A percentile compares a stretch with the other conserved stretches of the same genome.
These are phyloP conservation scores for Heliconius ethilla DNA, from an alignment of 2,888 invertebrate genomes.

Conservation along the genomic window DNA sequence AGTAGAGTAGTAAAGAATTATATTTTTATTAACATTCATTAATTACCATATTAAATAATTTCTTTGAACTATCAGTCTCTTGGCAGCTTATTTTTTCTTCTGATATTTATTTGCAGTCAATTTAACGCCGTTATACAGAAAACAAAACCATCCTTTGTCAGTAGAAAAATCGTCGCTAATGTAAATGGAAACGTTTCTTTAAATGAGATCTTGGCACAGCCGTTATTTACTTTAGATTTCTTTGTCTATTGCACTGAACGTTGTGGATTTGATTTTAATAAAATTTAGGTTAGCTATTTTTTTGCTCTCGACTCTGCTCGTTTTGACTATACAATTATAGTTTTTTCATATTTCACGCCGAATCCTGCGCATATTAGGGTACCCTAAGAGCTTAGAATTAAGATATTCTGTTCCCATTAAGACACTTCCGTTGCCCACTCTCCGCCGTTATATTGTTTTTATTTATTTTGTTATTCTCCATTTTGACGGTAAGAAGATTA, in stretches of 20 bases:
- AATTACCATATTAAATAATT: not conserved
- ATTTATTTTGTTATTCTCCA: no score
- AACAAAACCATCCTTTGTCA: not conserved
- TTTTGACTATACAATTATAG: not conserved
- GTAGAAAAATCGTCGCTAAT: slow-evolving; percentile 1
- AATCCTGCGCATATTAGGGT: no score
- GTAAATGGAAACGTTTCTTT: slow-evolving; percentile 7
- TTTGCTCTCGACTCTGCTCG: not conserved
- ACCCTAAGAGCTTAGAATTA: no score
- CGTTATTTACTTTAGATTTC: not conserved
- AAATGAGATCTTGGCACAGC: slow-evolving; percentile 14
- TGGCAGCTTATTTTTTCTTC: not conserved
- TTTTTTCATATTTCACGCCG: no score
- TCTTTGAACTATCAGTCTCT: not conserved
- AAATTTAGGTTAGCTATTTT: not conserved
- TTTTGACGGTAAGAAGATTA: no score
- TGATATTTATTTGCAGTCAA: slow-evolving; percentile 1
- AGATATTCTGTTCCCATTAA: no score
- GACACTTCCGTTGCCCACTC: no score
- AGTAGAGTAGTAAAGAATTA: no score
- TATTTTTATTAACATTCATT: not conserved
- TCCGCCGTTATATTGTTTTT: no score
- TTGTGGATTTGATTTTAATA: not conserved
- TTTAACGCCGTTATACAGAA: not conserved
- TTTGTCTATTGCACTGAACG: not conserved